Percentiles rank a stretch among this genome's conserved stretches.
phyloP scores from a whole-genome alignment of 2,113 vertebrate genomes.

The Sphaerodactylus townsendi region DNA sequence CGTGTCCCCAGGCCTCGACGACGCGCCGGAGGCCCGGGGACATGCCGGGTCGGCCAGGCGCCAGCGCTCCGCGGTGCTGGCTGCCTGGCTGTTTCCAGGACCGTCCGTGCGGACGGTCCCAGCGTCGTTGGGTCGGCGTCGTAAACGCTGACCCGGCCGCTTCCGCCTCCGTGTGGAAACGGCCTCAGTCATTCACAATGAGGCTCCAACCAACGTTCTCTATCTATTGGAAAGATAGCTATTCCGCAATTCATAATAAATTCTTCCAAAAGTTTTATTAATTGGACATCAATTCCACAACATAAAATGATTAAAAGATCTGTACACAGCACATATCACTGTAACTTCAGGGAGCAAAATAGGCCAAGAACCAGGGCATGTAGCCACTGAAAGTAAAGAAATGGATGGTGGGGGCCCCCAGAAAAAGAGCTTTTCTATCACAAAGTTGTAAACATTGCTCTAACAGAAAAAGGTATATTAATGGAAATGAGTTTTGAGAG shows the following conservation, averaged over 20 bases:
- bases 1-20: too few relatives aligned
- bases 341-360: neutral
- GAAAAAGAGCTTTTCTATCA: neutral
- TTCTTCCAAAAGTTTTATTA: conserved; percentile 28
- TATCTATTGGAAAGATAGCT: neutral
- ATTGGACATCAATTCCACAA: neutral
- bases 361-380: neutral
- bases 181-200: neutral
- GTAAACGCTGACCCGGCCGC: too few relatives aligned
- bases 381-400: neutral
- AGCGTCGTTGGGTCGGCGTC: too few relatives aligned
- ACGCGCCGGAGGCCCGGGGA: too few relatives aligned
- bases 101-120: too few relatives aligned
- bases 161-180: too few relatives aligned
- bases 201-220: neutral
- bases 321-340: neutral
- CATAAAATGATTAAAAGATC: neutral
- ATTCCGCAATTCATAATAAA: neutral
- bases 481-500: neutral
- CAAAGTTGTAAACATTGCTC: neutral
- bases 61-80: too few relatives aligned
- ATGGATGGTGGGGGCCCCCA: neutral
- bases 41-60: too few relatives aligned
- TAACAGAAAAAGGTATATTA: neutral
- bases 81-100: too few relatives aligned